Conservation (phyloP, 2,797 vertebrate genomes). For the Okamejei kenojei region DNA sequence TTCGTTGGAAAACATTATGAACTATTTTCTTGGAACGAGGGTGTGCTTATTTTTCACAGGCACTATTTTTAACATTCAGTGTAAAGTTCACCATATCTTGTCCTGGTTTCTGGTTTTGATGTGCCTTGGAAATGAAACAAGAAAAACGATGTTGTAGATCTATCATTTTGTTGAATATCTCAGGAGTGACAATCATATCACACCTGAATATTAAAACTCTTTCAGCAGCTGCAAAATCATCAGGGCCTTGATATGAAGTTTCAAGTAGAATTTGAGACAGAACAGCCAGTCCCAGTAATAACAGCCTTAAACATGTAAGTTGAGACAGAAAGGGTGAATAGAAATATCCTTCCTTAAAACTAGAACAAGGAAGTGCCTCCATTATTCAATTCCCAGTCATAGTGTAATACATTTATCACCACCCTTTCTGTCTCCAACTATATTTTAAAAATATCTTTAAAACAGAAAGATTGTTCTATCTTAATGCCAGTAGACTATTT, state of each 20-base stretch:
- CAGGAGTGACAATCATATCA: no score
- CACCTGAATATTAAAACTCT: no score
- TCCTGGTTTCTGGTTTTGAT: no score
- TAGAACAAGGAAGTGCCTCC: background rate
- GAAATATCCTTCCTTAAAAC: background rate
- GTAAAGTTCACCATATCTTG: background rate
- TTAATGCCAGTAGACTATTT: background rate
- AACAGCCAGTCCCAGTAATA: background rate
- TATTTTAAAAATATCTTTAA: background rate
- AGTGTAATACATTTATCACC: background rate
- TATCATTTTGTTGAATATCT: no score
- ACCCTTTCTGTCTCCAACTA: background rate
- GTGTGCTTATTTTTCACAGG: background rate
- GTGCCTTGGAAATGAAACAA: no score
- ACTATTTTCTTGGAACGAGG: background rate
- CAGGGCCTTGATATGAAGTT: no score
- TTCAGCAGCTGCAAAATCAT: no score
- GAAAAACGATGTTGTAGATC: no score
- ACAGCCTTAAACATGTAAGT: background rate
- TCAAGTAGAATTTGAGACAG: background rate
- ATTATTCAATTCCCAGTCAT: background rate
- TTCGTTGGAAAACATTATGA: background rate
- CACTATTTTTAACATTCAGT: background rate
- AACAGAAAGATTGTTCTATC: background rate
- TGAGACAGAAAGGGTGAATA: background rate